Evolutionary conservation across 2,113 vertebrate genomes (phyloP).

Genomic region (Pogona vitticeps): DNA sequence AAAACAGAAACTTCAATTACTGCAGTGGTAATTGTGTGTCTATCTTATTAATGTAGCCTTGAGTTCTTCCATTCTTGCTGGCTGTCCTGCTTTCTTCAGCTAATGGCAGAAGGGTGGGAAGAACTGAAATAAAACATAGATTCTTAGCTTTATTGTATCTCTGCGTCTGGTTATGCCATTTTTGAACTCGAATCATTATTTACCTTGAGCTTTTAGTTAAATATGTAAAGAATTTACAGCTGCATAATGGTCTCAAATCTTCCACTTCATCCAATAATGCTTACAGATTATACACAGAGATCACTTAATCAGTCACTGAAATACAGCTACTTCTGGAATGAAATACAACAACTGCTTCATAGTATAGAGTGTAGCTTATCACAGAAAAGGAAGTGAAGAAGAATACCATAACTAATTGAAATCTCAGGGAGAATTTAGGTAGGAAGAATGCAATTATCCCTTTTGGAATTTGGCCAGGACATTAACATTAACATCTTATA

Average conservation of each 20-base stretch:
- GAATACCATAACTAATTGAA: conserved; percentile 73
- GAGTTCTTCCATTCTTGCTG: not conserved
- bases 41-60: not conserved
- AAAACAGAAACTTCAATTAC: not conserved
- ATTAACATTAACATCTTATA: conserved; percentile 61
- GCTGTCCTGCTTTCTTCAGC: not conserved
- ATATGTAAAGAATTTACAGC: conserved; percentile 20
- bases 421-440: conserved; percentile 75
- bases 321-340: conserved; percentile 67
- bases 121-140: not conserved
- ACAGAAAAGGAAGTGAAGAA: conserved; percentile 71
- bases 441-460: conserved; percentile 75
- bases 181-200: conserved; percentile 29
- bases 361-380: conserved; percentile 24
- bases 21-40: not conserved
- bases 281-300: conserved; percentile 38
- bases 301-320: conserved; percentile 59
- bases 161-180: not conserved
- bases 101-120: not conserved
- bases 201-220: conserved; percentile 43
- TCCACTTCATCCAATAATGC: conserved; percentile 48
- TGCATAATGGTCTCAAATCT: conserved; percentile 12
- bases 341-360: conserved; percentile 71
- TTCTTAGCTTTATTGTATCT: not conserved
- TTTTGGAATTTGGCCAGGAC: conserved; percentile 70